Base-by-base conservation (phyloP, 1,140 invertebrate genomes). In the honey bee (Apis mellifera) region DNA sequence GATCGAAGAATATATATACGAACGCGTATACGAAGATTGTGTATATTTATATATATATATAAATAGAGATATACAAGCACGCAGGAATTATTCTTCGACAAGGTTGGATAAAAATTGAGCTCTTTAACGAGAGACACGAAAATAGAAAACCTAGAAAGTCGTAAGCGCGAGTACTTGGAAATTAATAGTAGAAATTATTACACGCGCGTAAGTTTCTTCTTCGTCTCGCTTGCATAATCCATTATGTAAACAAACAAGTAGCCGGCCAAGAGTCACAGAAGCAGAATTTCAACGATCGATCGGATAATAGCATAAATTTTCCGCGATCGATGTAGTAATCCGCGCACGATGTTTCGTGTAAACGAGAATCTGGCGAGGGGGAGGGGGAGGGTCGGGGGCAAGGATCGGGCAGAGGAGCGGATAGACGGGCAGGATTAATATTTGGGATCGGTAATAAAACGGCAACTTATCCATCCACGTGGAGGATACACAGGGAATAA, bases 401-500 rank as follows among this genome's bases (percentile, higher is more conserved):
- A 23, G n/a, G n/a, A 32, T 32, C 0, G 11, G 1, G 9, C 70
- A 59, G 54, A 32, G 50, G 59, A 84, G 79, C 55, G 68, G 68
- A 79, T 69, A 74, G 82, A 68, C 76, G 55, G 50, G 23, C 74
- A n/a, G 74, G 70, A 84, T 86, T 80, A 79, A 89, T 55, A 74
- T 88, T 85, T 84, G 21, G 7, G 78, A 78, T 79, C 82, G 32
- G 78, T 69, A 78, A 78, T 80, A 86, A 90, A 89, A 89, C 75
- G 83, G 74, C 78, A 81, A 75, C 71, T 74, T 71, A 71, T 48
- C 52, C 52, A 55, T 17, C 42, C 42, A 54, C 42, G 69, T 84
- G 69, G 64, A 68, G 77, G 62, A 42, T 84, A 83, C 86, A 89
- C 89, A 82, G 86, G 84, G 90, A 92, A 92, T 93, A 92, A 93